Evolutionary conservation across 2,113 vertebrate species (phyloP).

Genomic region (Athene noctua): DNA sequence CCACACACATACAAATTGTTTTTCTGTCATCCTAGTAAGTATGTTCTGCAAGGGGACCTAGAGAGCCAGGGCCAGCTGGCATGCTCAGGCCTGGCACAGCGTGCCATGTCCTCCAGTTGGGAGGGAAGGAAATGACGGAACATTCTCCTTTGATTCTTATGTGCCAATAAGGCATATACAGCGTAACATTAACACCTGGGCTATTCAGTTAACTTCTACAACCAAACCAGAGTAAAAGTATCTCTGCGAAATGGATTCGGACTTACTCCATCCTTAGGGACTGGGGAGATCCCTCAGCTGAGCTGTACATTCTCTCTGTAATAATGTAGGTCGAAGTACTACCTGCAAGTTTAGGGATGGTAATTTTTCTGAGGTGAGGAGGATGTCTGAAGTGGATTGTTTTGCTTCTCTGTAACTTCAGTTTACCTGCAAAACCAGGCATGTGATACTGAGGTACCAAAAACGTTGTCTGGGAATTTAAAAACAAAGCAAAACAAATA

Average conservation of each 20-base stretch:
- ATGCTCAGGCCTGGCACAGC: background rate
- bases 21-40: background rate
- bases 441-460: background rate
- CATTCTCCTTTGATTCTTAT: background rate
- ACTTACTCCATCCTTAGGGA: background rate
- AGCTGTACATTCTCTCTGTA: background rate
- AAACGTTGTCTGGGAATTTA: background rate
- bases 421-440: background rate
- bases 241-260: background rate
- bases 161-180: background rate
- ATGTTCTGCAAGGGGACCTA: background rate
- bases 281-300: background rate
- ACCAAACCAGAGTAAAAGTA: background rate
- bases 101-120: fast-evolving
- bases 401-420: background rate
- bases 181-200: background rate
- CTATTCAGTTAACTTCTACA: background rate
- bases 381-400: background rate
- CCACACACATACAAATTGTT: background rate
- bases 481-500: background rate
- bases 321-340: background rate
- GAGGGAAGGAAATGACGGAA: background rate
- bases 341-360: background rate
- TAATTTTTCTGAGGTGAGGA: background rate
- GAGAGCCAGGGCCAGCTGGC: background rate